phyloP scores from a whole-genome alignment of 2,113 vertebrate species.

The Protobothrops flavoviridis region DNA sequence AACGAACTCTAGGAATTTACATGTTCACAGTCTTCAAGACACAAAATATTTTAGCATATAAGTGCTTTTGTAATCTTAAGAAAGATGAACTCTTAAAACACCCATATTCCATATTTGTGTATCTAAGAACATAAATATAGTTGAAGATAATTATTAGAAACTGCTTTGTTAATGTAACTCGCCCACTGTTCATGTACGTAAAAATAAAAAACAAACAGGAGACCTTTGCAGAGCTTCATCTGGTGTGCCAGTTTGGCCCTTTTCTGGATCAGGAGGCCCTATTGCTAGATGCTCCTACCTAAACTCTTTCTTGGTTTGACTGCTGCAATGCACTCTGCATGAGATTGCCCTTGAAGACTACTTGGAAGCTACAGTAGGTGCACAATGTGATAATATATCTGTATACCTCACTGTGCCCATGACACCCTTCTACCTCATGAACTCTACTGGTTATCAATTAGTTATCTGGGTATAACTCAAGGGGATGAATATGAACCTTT shows the following conservation, averaged over 20 bases:
- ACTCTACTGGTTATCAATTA: neutral
- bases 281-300: neutral
- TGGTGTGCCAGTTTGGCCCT: neutral
- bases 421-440: neutral
- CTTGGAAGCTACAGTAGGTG: neutral
- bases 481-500: neutral
- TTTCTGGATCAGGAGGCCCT: neutral
- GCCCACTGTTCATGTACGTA: neutral
- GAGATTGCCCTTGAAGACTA: neutral
- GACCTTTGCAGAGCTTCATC: neutral
- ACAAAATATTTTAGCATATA: neutral
- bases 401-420: neutral
- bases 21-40: neutral
- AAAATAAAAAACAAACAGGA: neutral
- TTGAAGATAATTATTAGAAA: neutral
- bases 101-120: neutral
- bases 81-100: neutral
- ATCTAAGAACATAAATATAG: neutral
- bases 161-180: neutral
- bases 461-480: neutral
- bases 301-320: neutral
- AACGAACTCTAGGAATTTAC: accelerated
- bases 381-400: neutral
- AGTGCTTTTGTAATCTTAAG: neutral
- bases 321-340: neutral